These are phyloP conservation scores for Ligdia adustata DNA, from an alignment of 2,888 invertebrate genomes.

Conservation along the genomic window DNA sequence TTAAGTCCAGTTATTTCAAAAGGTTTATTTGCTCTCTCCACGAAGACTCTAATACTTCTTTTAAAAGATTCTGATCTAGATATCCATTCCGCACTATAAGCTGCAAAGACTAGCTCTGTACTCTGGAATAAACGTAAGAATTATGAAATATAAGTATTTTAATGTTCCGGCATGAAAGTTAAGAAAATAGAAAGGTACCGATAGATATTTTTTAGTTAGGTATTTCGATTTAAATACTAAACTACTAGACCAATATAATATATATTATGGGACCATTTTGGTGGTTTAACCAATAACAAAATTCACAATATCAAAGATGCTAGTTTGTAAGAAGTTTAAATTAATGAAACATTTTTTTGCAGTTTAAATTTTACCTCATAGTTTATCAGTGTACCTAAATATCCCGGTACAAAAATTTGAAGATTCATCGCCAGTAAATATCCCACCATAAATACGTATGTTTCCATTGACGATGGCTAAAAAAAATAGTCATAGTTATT, in stretches of 20 bases:
- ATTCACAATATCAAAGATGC: no score
- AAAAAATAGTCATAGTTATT: constrained; percentile 33
- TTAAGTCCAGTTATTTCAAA: constrained; percentile 55
- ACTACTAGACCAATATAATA: no score
- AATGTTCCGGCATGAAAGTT: not conserved
- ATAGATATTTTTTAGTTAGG: no score
- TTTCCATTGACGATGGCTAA: constrained; percentile 52
- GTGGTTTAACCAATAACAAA: no score
- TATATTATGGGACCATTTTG: no score
- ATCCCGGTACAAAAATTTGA: constrained; percentile 59
- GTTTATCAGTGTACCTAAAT: constrained; percentile 56
- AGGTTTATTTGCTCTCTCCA: constrained; percentile 53
- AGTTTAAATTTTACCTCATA: constrained; percentile 45
- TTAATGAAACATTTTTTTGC: not conserved
- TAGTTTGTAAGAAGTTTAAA: no score
- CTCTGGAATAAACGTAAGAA: constrained; percentile 53
- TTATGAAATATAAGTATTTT: not conserved
- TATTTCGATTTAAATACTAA: no score
- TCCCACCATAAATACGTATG: constrained; percentile 47
- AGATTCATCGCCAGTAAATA: constrained; percentile 52
- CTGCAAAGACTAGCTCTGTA: constrained; percentile 53
- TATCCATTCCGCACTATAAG: constrained; percentile 63
- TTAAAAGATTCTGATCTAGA: constrained; percentile 55
- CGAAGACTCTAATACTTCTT: constrained; percentile 52
- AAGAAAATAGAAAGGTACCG: no score